A percentile compares a stretch with the other conserved stretches of the same genome.
phyloP scores from a whole-genome alignment of 2,113 vertebrate species.

The Nesospiza acunhae region DNA sequence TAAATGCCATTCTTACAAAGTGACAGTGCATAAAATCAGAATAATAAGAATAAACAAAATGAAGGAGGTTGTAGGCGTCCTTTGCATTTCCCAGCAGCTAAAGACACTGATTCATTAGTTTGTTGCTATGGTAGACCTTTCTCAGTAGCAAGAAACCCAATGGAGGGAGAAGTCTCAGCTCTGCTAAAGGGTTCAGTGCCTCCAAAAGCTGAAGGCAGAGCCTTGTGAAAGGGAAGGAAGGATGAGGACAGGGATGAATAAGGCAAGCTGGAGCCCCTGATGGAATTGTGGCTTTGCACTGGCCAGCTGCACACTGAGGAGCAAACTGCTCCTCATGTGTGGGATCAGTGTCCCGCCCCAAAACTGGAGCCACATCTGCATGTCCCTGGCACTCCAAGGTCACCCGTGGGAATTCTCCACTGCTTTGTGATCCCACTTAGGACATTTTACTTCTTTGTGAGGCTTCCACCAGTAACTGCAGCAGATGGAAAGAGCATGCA shows the following conservation, averaged over 20 bases:
- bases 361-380: rapidly evolving
- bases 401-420: not conserved
- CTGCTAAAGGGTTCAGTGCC: not conserved
- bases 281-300: not conserved
- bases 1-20: not conserved
- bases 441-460: not conserved
- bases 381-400: not conserved
- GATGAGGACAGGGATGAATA: not conserved
- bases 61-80: not conserved
- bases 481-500: not conserved
- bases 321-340: not conserved
- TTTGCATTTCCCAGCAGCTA: not conserved
- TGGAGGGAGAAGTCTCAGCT: not conserved
- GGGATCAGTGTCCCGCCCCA: not conserved
- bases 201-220: not conserved
- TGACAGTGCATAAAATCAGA: not conserved
- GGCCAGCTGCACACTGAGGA: not conserved
- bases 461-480: not conserved
- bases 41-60: not conserved
- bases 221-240: not conserved
- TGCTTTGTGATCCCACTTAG: not conserved
- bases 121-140: not conserved
- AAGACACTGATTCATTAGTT: not conserved
- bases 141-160: not conserved
- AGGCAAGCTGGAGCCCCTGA: not conserved